Percentiles rank a stretch among this genome's conserved stretches.
These are phyloP conservation scores for Epinephelus moara DNA, from an alignment of 2,113 vertebrate species.

Conservation along the genomic window DNA sequence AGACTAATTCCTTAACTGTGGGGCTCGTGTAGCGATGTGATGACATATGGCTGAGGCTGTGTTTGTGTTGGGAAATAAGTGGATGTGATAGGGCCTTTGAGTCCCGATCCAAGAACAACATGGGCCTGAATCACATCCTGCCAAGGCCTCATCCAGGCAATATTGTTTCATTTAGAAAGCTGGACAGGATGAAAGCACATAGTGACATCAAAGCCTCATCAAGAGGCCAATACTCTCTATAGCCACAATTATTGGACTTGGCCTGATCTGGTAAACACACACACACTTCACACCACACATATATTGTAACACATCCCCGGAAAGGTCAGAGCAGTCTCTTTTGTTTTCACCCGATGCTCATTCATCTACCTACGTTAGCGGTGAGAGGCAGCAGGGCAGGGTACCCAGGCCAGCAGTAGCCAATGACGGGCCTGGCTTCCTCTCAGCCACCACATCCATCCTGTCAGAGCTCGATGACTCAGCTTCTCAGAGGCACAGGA, in stretches of 20 bases:
- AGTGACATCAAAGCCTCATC: constrained; percentile 34
- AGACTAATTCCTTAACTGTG: constrained; percentile 40
- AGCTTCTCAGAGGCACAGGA: constrained; percentile 71
- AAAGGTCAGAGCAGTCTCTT: constrained; percentile 42
- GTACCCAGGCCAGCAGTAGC: constrained; percentile 32
- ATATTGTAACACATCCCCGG: constrained; percentile 7
- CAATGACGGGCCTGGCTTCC: constrained; percentile 48
- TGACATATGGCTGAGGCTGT: constrained; percentile 37
- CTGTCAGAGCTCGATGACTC: constrained; percentile 76
- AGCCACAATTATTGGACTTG: neutral
- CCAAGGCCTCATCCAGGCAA: constrained; percentile 45
- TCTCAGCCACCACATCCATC: constrained; percentile 66
- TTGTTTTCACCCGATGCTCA: constrained; percentile 47
- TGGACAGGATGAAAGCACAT: constrained; percentile 22
- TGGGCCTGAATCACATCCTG: constrained; percentile 46
- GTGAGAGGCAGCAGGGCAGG: constrained; percentile 54
- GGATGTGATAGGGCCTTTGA: constrained; percentile 55
- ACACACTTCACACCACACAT: neutral
- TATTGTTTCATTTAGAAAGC: constrained; percentile 42
- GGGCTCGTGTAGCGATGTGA: constrained; percentile 38
- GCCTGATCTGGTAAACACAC: neutral
- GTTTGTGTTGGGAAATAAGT: constrained; percentile 53
- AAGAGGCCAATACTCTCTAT: neutral
- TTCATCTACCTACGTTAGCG: constrained; percentile 58
- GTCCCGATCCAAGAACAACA: constrained; percentile 53